phyloP scores from a whole-genome alignment of 1,140 invertebrate species.

The Metopolophium dirhodum region DNA sequence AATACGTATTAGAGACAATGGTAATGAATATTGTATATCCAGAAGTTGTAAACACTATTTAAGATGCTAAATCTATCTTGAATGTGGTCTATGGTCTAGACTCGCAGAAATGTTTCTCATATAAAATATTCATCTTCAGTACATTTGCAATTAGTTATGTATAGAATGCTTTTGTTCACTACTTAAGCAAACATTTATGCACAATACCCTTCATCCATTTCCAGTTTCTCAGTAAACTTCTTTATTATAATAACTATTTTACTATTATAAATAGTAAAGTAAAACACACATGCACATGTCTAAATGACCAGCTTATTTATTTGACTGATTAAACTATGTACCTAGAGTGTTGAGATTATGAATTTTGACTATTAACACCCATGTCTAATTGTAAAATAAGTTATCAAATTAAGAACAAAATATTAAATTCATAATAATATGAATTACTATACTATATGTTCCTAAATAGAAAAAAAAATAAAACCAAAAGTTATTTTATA shows the following conservation, averaged over 20 bases:
- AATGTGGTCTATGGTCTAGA: conserved; percentile 41
- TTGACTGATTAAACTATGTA: neutral
- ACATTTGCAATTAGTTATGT: neutral
- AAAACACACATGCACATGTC: too few relatives aligned
- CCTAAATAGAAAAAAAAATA: neutral
- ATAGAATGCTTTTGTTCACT: neutral
- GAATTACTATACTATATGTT: neutral
- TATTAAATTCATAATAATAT: neutral
- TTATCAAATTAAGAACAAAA: too few relatives aligned
- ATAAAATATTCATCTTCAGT: conserved; percentile 47
- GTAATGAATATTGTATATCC: neutral
- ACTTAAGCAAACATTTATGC: neutral
- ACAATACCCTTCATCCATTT: neutral
- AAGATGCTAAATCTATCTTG: neutral
- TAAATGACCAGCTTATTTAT: neutral
- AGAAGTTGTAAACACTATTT: neutral
- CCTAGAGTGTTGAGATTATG: neutral
- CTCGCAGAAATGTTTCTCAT: neutral
- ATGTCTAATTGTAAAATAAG: too few relatives aligned
- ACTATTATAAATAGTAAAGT: neutral
- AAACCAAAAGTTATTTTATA: neutral
- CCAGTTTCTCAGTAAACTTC: neutral
- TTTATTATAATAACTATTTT: neutral
- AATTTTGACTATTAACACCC: too few relatives aligned
- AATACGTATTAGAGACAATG: neutral